phyloP scores from a whole-genome alignment of 2,113 vertebrate genomes.

The Psophia crepitans region DNA sequence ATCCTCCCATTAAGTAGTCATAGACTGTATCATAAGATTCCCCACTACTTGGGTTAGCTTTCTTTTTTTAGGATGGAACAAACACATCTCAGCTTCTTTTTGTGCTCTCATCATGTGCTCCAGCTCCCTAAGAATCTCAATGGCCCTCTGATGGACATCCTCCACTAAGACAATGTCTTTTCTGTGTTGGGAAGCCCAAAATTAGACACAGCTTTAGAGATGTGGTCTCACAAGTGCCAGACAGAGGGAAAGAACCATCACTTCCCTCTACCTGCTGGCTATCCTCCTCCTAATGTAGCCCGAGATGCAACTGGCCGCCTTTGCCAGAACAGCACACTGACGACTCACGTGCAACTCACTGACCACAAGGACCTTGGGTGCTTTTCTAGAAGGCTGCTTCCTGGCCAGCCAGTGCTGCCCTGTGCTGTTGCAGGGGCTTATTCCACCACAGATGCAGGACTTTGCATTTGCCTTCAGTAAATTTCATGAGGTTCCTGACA shows the following conservation, averaged over 20 bases:
- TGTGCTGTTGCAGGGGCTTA: not conserved
- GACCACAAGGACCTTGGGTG: accelerated
- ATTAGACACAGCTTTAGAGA: not conserved
- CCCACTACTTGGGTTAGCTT: not conserved
- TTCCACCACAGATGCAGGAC: not conserved
- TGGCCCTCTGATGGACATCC: not conserved
- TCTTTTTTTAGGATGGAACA: not conserved
- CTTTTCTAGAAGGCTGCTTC: not conserved
- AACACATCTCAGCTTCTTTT: not conserved
- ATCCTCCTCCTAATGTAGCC: not conserved
- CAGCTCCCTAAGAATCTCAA: not conserved
- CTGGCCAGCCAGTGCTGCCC: not conserved
- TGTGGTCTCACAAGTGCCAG: not conserved
- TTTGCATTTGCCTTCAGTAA: not conserved
- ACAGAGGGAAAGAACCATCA: not conserved
- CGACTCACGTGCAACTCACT: not conserved
- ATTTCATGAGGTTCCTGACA: not conserved
- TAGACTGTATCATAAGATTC: not conserved
- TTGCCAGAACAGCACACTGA: not conserved
- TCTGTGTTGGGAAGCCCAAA: not conserved
- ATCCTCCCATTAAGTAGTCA: not conserved
- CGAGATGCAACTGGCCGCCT: accelerated
- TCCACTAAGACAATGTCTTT: not conserved
- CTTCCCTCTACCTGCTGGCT: not conserved
- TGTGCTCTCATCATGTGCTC: not conserved